Conservation (phyloP, 2,797 vertebrate species). For the Phalloptychus januarius region DNA sequence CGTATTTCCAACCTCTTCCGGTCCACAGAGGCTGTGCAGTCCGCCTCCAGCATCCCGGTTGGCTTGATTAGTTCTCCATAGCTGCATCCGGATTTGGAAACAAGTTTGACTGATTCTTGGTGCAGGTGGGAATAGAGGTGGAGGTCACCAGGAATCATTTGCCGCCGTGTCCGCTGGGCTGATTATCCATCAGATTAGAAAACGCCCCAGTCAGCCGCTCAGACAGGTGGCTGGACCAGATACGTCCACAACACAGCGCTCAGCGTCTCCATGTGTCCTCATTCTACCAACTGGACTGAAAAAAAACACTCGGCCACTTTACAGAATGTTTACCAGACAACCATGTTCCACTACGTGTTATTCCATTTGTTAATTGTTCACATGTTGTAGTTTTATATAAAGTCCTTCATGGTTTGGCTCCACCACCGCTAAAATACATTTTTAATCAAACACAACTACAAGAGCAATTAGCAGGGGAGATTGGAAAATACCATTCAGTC, state of each 20-base stretch:
- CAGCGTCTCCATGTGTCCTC: conserved; percentile 22
- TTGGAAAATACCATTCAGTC: not conserved
- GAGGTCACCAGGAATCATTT: conserved; percentile 57
- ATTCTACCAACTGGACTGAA: not conserved
- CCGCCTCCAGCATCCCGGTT: not conserved
- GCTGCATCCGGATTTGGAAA: conserved; percentile 9
- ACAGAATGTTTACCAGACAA: not conserved
- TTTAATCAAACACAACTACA: not conserved
- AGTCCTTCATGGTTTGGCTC: not conserved
- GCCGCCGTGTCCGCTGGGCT: conserved; percentile 71
- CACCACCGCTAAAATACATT: no score
- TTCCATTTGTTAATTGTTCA: not conserved
- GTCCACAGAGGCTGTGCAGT: not conserved
- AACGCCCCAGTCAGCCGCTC: conserved; percentile 69
- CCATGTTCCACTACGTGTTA: not conserved
- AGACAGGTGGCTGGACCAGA: conserved; percentile 69
- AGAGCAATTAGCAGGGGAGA: not conserved
- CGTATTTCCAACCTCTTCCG: not conserved
- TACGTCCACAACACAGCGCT: conserved; percentile 63
- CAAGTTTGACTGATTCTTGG: conserved; percentile 25
- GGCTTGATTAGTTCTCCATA: conserved; percentile 10
- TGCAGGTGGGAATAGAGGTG: conserved; percentile 22
- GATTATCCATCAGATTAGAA: conserved; percentile 84
- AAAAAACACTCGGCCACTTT: not conserved
- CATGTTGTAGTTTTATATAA: not conserved